Evolutionary conservation across 2,113 vertebrate species (phyloP), one percentile per base, ranked within the genome.

Genomic region (Coryphaenoides rupestris): DNA sequence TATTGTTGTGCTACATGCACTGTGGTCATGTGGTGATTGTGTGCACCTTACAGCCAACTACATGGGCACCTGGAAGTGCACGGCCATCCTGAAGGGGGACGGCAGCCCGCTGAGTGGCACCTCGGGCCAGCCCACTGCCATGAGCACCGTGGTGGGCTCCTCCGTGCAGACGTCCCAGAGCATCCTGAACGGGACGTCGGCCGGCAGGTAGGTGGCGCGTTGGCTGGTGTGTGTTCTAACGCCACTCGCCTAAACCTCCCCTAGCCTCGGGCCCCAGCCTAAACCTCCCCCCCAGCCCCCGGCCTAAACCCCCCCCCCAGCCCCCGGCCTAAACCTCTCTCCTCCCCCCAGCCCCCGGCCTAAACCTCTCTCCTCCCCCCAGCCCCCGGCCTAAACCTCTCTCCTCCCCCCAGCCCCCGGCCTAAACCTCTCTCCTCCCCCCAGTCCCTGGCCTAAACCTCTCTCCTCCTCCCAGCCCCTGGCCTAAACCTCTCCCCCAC

Each of bases 21-120:
- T 52, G 16, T 52, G 2, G 15, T 1, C 52, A 19, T 57, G 33
- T 40, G 33, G 13, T 40, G 33, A 40, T 26, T 10, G 16, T 17
- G 21, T 58, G 17, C 58, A 40, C 3, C 69, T 16, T 63, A 16
- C 87, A 98, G 96, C 96, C 46, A 98, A 99, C 84, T 98, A 99
- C 84, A 98, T 98, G 96, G 95, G 96, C 86, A 98, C 96, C 86
- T 99, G 97, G 97, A 98, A 98, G 77, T 98, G 95, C 74, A 98
- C 95, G 14, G 96, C 95, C 66, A 95, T 98, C 81, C 87, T 98
- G 83, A 96, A 96, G 86, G 96, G 96, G 72, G 98, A 99, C 1
- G 97, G 97, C 70, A 99, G 93, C 82, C 96, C 95, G 0, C 93
- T 98, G 72, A 97, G 88, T 21, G 92, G 94, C 69, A 92, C 89